Conservation (phyloP, 2,113 vertebrate genomes). For the Apaloderma vittatum region DNA sequence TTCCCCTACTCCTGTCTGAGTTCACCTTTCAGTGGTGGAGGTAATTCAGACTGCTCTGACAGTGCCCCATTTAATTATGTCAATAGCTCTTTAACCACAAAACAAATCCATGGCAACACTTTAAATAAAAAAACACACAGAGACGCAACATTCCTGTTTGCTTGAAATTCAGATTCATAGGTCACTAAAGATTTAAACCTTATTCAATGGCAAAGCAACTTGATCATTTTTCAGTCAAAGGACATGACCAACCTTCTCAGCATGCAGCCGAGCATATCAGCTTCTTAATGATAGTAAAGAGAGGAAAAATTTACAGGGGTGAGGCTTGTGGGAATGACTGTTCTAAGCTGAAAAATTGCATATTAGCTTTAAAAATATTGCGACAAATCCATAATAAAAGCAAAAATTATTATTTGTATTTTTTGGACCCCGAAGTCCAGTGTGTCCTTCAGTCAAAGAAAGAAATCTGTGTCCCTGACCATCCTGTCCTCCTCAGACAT, state of each 20-base stretch:
- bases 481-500: neutral
- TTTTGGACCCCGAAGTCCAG: neutral
- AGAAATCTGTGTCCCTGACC: neutral
- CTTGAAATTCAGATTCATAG: neutral
- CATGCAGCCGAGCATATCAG: neutral
- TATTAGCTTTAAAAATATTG: constrained; percentile 7
- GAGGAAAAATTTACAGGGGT: neutral
- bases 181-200: constrained; percentile 1
- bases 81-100: neutral
- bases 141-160: neutral
- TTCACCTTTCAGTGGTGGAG: neutral
- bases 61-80: neutral
- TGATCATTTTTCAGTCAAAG: neutral
- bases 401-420: neutral
- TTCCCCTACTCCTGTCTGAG: neutral
- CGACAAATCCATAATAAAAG: neutral
- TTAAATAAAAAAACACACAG: neutral
- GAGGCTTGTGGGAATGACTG: neutral
- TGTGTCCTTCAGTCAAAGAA: constrained; percentile 24
- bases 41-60: neutral
- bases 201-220: neutral
- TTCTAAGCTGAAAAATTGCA: neutral
- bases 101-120: neutral
- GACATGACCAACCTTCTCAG: neutral
- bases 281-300: neutral